Evolutionary conservation across 2,113 vertebrate species (phyloP).

Genomic region (Eurypyga helias): DNA sequence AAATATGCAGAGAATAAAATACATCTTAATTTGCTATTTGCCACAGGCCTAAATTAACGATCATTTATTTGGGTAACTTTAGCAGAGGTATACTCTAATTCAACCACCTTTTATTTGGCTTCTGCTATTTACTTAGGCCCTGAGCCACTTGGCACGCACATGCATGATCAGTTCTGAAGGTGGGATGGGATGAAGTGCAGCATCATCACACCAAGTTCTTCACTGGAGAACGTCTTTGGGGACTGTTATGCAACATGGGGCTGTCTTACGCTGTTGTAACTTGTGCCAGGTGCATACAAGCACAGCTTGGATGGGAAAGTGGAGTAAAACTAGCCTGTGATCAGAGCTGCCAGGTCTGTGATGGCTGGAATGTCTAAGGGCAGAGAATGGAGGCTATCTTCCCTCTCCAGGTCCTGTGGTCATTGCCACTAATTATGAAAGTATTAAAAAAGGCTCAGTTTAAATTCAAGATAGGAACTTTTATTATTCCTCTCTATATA

Average conservation of each 20-base stretch:
- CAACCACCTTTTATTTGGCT: neutral
- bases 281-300: neutral
- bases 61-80: neutral
- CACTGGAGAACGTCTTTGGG: neutral
- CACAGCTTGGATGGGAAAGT: neutral
- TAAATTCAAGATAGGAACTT: neutral
- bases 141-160: neutral
- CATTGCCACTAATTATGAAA: neutral
- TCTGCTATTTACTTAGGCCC: neutral
- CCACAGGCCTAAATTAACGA: neutral
- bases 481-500: neutral
- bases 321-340: neutral
- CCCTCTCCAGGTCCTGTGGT: neutral
- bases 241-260: neutral
- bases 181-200: neutral
- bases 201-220: neutral
- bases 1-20: neutral
- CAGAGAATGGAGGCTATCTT: neutral
- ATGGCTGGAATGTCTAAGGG: neutral
- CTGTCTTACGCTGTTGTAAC: neutral
- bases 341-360: neutral
- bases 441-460: neutral
- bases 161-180: neutral
- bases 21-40: neutral
- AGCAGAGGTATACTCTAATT: neutral